A percentile compares a stretch with the other conserved stretches of the same genome.
Evolutionary conservation across 2,113 vertebrate genomes (phyloP).

Genomic region (Cyanocitta stelleri): DNA sequence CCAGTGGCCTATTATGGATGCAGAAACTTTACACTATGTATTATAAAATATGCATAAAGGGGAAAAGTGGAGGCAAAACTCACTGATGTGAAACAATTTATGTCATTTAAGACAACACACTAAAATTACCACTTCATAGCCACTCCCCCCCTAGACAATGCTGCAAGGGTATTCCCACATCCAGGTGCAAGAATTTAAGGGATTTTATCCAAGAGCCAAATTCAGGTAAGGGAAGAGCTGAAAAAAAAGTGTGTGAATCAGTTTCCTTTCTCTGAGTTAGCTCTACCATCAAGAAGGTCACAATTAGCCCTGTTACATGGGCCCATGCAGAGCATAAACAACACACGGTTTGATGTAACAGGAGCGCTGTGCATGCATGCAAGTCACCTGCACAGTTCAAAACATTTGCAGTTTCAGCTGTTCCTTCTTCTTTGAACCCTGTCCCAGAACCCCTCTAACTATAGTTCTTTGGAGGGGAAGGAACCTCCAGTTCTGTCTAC

Average conservation of each 20-base stretch:
- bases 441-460: background rate
- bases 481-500: background rate
- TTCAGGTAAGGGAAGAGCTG: background rate
- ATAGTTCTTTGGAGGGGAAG: background rate
- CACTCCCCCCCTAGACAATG: background rate
- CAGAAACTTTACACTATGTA: background rate
- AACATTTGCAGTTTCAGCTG: background rate
- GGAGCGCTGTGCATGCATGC: background rate
- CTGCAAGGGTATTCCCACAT: background rate
- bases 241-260: background rate
- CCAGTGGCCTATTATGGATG: background rate
- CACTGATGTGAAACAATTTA: background rate
- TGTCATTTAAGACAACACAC: background rate
- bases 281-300: background rate
- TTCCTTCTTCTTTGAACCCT: background rate
- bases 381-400: background rate
- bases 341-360: accelerated
- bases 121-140: background rate
- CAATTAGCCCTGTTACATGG: background rate
- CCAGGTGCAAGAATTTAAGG: background rate
- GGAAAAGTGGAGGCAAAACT: background rate
- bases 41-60: background rate
- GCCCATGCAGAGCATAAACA: background rate
- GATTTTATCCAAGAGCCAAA: background rate
- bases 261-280: background rate